These are phyloP conservation scores for Temnothorax rugatulus DNA, from an alignment of 2,888 invertebrate species.

Conservation along the genomic window DNA sequence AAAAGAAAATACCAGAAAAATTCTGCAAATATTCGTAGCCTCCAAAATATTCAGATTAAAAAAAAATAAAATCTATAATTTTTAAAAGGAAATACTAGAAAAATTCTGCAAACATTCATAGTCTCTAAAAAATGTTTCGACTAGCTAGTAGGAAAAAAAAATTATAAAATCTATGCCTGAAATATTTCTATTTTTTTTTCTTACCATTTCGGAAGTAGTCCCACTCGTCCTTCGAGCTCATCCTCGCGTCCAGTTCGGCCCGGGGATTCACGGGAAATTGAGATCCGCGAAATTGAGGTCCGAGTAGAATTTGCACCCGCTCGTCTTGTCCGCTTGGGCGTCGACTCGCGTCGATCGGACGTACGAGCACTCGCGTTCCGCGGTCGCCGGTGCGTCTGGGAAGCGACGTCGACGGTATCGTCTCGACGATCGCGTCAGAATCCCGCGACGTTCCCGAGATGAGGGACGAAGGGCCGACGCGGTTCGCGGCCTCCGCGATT, in stretches of 20 bases:
- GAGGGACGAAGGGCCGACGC: background rate
- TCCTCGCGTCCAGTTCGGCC: constrained; percentile 66
- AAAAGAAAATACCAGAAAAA: too few relatives aligned
- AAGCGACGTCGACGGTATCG: background rate
- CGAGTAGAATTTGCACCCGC: constrained; percentile 83
- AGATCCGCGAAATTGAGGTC: constrained; percentile 84
- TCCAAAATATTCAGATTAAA: too few relatives aligned
- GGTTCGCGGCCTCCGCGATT: background rate
- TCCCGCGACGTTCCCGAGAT: background rate
- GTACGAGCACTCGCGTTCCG: constrained; percentile 24
- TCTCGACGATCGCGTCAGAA: background rate
- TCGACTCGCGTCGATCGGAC: constrained; percentile 19
- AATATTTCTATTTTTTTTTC: constrained; percentile 78
- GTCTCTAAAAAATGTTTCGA: too few relatives aligned
- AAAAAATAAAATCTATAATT: too few relatives aligned
- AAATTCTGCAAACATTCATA: too few relatives aligned
- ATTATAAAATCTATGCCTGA: too few relatives aligned
- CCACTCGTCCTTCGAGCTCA: constrained; percentile 87
- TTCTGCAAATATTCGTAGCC: too few relatives aligned
- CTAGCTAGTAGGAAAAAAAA: too few relatives aligned
- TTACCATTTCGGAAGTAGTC: constrained; percentile 89
- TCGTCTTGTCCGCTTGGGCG: constrained; percentile 80
- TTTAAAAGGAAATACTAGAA: too few relatives aligned
- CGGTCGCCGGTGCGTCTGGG: background rate
- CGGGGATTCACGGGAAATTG: constrained; percentile 78